These are phyloP conservation scores for Leucopsar rothschildi DNA, from an alignment of 2,113 vertebrate species.

Conservation along the genomic window DNA sequence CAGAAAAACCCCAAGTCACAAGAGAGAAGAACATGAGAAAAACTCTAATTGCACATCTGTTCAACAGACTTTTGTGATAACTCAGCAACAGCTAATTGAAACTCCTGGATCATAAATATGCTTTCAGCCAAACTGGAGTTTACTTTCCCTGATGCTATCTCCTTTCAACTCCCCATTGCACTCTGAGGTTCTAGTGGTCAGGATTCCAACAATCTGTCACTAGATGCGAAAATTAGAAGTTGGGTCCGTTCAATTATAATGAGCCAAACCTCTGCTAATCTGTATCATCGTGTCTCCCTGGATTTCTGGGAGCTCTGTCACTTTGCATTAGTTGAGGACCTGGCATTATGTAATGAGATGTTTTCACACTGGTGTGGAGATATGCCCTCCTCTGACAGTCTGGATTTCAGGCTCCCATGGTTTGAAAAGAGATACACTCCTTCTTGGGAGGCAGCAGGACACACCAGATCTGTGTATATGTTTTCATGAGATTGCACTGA, in stretches of 20 bases:
- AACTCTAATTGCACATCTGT: conserved; percentile 16
- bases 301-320: conserved; percentile 39
- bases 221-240: conserved; percentile 4
- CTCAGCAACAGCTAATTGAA: conserved; percentile 36
- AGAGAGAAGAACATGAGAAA: not conserved
- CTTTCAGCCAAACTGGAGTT: conserved; percentile 17
- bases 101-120: not conserved
- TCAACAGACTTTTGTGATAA: conserved; percentile 28
- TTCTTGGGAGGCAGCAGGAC: not conserved
- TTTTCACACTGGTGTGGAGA: conserved; percentile 39
- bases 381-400: not conserved
- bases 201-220: conserved; percentile 28
- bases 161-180: not conserved
- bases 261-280: conserved; percentile 17
- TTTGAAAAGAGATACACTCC: not conserved
- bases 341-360: conserved; percentile 23
- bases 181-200: not conserved
- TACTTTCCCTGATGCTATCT: conserved; percentile 17
- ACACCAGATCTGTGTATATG: not conserved
- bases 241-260: not conserved
- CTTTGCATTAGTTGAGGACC: conserved; percentile 27
- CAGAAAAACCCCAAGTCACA: not conserved
- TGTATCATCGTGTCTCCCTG: not conserved
- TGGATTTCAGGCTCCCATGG: not conserved
- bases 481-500: not conserved